These are phyloP conservation scores for Pangasianodon gigas DNA, from an alignment of 2,113 vertebrate species.

Conservation along the genomic window DNA sequence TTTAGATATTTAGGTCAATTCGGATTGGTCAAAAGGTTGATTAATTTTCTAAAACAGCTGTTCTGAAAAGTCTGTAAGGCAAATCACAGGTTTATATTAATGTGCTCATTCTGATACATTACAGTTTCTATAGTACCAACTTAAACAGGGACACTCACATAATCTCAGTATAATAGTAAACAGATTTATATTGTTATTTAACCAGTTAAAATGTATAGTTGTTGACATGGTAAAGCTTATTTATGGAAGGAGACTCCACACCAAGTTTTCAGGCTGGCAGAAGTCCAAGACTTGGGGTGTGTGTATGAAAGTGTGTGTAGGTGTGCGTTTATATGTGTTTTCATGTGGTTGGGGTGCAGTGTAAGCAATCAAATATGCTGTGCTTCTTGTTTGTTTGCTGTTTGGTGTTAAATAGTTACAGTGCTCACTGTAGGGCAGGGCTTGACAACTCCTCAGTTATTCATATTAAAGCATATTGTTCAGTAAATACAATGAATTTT, in stretches of 20 bases:
- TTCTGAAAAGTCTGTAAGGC: background rate
- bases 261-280: background rate
- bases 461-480: background rate
- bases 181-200: background rate
- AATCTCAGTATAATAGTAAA: background rate
- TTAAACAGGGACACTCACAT: background rate
- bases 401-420: background rate
- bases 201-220: background rate
- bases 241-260: background rate
- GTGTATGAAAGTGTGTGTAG: background rate
- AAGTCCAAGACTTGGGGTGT: background rate
- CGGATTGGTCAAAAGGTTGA: background rate
- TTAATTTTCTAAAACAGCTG: background rate
- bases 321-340: constrained; percentile 5
- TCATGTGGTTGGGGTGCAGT: background rate
- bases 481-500: background rate
- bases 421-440: background rate
- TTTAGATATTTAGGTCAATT: background rate
- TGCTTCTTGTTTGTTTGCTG: constrained; percentile 8
- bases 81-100: background rate
- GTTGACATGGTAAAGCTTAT: background rate
- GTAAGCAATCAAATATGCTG: background rate
- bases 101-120: background rate
- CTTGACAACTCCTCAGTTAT: background rate
- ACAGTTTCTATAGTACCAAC: background rate